Evolutionary conservation across 2,797 vertebrate genomes (phyloP), one percentile per base, ranked within the genome.

Genomic region (Spondyliosoma cantharus): DNA sequence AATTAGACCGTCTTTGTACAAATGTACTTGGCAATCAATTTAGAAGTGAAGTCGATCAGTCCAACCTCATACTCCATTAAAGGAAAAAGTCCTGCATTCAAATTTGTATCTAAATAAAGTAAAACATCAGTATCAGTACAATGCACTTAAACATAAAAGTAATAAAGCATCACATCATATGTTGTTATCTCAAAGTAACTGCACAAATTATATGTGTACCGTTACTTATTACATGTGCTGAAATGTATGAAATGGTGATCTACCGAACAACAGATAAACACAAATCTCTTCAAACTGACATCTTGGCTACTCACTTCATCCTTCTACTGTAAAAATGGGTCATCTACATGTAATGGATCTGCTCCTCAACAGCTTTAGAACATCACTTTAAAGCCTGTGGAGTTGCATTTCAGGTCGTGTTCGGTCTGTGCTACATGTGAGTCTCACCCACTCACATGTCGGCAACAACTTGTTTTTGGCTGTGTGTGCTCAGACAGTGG

Each of bases 391-490:
- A 61, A 43, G 37, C 8, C 29, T 7, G 58, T 2, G 43, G 74
- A 63, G 54, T 82, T 78, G 66, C 14, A 63, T 75, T 73, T 70
- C 73, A 75, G 46, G 16, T 57, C 63, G 20, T 27, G 65, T 74
- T 58, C 52, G 59, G 46, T 17, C 61, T 45, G 24, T 15, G 7
- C 37, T 9, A 25, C 60, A 72, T 45, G 58, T 53, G 60, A 78
- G 50, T 57, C 48, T 56, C 29, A 58, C 4, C 46, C 52, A 67
- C 69, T 85, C 76, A 80, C 52, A 82, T 75, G 67, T 57, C 58
- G 65, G 57, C 29, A 25, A 4, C 19, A 20, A 22, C 65, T 81
- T 85, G 68, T 82, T 82, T 68, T 72, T 64, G 53, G 52, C 61
- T 43, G 22, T 52, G 49, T 50, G 73, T 46, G 13, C 1, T 69